Evolutionary conservation across 2,797 vertebrate species (phyloP).

Genomic region (Acrocephalus scirpaceus): DNA sequence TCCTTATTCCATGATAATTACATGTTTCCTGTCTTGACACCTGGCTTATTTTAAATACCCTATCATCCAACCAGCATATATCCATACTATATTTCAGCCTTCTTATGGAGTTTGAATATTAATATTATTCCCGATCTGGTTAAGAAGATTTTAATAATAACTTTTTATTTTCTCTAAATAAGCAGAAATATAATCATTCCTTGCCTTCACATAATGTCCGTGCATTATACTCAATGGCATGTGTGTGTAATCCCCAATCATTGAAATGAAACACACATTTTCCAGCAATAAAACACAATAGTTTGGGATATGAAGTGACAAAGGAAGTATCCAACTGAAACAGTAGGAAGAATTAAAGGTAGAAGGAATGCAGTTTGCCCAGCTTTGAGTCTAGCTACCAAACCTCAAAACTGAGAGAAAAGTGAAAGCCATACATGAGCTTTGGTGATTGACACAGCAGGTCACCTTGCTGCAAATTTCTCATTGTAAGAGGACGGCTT

Average conservation of each 20-base stretch:
- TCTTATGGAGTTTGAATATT: neutral
- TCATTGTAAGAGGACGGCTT: neutral
- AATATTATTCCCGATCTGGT: neutral
- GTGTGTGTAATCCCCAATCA: neutral
- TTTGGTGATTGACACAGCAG: neutral
- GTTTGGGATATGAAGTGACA: slow-evolving; percentile 48
- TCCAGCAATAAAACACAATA: slow-evolving; percentile 48
- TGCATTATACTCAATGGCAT: neutral
- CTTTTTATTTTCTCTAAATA: slow-evolving; percentile 43
- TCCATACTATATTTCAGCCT: neutral
- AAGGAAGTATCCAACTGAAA: slow-evolving; percentile 51
- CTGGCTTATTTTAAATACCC: slow-evolving; percentile 1
- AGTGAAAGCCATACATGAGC: neutral
- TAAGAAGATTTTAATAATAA: neutral
- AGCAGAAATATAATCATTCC: slow-evolving; percentile 18
- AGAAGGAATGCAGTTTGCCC: neutral
- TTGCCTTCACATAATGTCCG: neutral
- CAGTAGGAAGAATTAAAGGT: slow-evolving; percentile 8
- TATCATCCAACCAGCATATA: neutral
- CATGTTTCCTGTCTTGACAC: neutral
- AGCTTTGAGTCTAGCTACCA: neutral
- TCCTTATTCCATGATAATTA: slow-evolving; percentile 2
- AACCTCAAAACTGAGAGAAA: neutral
- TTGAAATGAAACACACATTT: slow-evolving; percentile 41
- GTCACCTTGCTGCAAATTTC: neutral